Percentiles rank a stretch among this genome's conserved stretches.
phyloP scores from a whole-genome alignment of 2,888 invertebrate species.

The Zele albiditarsus region DNA sequence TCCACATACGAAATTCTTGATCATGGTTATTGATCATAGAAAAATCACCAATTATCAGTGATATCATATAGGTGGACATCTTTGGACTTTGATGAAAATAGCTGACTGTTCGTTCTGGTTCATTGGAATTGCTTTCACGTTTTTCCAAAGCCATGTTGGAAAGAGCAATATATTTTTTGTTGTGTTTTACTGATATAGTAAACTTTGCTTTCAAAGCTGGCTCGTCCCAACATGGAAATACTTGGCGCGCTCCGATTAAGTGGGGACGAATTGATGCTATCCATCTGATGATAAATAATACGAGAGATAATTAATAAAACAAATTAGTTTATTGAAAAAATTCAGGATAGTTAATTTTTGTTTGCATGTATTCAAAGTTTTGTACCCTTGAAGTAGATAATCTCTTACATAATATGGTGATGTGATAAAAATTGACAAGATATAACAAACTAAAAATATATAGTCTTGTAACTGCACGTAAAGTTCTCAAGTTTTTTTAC shows the following conservation, averaged over 20 bases:
- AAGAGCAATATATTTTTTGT: constrained; percentile 67
- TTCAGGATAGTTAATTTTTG: too few species aligned
- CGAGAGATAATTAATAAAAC: too few species aligned
- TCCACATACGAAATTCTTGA: constrained; percentile 79
- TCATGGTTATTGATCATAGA: constrained; percentile 12
- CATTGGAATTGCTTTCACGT: background rate
- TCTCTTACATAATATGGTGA: too few species aligned
- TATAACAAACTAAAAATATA: too few species aligned
- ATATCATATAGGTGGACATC: constrained; percentile 77
- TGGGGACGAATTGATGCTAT: constrained; percentile 81
- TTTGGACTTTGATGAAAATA: constrained; percentile 51
- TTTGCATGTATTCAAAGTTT: too few species aligned
- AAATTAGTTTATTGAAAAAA: too few species aligned
- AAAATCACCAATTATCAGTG: constrained; percentile 77
- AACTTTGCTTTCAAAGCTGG: constrained; percentile 81
- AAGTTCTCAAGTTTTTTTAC: too few species aligned
- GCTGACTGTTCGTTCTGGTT: constrained; percentile 36
- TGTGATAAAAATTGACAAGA: too few species aligned
- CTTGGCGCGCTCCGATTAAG: constrained; percentile 79
- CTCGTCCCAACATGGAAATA: constrained; percentile 86
- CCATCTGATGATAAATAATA: constrained; percentile 71
- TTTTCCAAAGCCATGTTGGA: constrained; percentile 59
- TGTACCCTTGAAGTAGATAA: too few species aligned
- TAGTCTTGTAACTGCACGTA: too few species aligned
- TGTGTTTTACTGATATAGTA: constrained; percentile 77